These are phyloP conservation scores for Isotomurus palustris DNA, from an alignment of 2,888 invertebrate genomes.

Conservation along the genomic window DNA sequence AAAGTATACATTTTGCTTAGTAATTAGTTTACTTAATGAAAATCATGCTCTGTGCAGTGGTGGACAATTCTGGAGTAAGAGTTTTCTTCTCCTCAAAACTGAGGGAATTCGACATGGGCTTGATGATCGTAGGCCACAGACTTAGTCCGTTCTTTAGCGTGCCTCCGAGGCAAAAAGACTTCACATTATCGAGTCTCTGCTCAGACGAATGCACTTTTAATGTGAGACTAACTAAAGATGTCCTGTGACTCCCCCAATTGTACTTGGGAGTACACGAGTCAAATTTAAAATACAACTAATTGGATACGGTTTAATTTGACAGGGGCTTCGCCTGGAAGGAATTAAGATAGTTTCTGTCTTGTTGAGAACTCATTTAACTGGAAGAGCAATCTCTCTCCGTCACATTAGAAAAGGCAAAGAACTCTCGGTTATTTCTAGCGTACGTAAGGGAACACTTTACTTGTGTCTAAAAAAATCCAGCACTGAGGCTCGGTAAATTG, in stretches of 20 bases:
- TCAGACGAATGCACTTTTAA: constrained; percentile 72
- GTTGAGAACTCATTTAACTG: constrained; percentile 75
- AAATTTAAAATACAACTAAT: not conserved
- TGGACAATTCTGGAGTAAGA: constrained; percentile 69
- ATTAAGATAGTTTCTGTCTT: constrained; percentile 77
- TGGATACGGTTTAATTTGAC: constrained; percentile 1
- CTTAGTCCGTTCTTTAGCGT: constrained; percentile 76
- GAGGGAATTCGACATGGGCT: constrained; percentile 70
- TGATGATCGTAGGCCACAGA: constrained; percentile 72
- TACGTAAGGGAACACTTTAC: not conserved
- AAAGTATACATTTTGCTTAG: too few species aligned
- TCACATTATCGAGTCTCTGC: constrained; percentile 77
- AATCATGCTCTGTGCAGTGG: constrained; percentile 23
- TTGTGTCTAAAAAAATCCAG: not conserved
- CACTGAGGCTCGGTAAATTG: not conserved
- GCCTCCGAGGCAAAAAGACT: constrained; percentile 72
- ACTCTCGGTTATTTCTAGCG: constrained; percentile 59
- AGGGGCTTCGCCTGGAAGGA: constrained; percentile 55
- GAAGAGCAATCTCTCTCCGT: constrained; percentile 67
- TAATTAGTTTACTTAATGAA: too few species aligned
- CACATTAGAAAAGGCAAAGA: constrained; percentile 73
- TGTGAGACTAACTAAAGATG: too few species aligned
- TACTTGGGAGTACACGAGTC: not conserved
- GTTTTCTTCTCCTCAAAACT: constrained; percentile 70
- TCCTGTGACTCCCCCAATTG: too few species aligned